phyloP scores from a whole-genome alignment of 2,113 vertebrate species.

The Puma concolor region DNA sequence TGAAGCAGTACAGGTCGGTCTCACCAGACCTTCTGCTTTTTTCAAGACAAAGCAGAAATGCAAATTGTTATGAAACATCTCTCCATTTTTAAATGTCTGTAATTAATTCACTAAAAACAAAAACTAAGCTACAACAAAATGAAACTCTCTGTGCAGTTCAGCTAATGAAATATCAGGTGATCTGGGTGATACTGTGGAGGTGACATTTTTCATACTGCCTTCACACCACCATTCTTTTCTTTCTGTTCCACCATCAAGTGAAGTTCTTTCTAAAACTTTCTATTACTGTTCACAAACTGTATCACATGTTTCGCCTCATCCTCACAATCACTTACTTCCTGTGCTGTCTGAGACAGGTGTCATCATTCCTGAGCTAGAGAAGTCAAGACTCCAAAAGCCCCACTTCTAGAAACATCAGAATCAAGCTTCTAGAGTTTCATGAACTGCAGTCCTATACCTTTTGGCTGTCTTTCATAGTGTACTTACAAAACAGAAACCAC shows the following conservation, averaged over 20 bases:
- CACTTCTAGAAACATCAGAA: not conserved
- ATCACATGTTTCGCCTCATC: not conserved
- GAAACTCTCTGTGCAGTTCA: not conserved
- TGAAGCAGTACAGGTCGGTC: not conserved
- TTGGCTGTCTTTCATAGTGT: not conserved
- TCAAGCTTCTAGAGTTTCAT: not conserved
- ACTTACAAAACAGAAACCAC: not conserved
- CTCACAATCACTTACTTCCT: not conserved
- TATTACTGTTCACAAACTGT: not conserved
- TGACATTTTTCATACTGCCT: not conserved
- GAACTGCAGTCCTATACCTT: not conserved
- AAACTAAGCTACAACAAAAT: not conserved
- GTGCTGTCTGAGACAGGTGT: not conserved
- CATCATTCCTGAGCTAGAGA: not conserved
- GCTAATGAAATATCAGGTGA: not conserved
- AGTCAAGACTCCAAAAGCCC: not conserved
- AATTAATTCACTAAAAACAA: not conserved
- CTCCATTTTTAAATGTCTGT: not conserved
- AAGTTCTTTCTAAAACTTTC: not conserved
- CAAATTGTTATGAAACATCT: not conserved
- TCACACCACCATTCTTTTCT: not conserved
- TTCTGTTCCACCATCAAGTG: not conserved
- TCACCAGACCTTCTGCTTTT: not conserved
- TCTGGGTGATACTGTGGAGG: not conserved
- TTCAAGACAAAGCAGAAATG: not conserved